Evolutionary conservation across 2,797 vertebrate genomes (phyloP), one percentile per base, ranked within the genome.

Genomic region (Eulemur rubriventer): DNA sequence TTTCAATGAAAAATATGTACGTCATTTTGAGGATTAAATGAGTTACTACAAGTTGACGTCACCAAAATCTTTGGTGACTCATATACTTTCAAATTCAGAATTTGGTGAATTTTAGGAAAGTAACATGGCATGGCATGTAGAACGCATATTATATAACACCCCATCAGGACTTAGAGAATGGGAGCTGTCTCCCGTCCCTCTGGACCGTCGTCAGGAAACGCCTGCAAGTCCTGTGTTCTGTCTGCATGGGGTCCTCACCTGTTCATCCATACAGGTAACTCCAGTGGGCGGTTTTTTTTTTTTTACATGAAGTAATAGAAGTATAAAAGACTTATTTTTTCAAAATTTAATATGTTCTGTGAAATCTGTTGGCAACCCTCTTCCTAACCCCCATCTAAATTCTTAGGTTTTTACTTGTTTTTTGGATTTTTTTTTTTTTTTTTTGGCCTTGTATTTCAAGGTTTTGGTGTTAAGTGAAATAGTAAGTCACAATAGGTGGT

Each of bases 251-350:
- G 7, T 55, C 76, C 95, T 96, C 90, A 75, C 76, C 59, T 79
- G 63, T 57, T 63, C 75, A 16, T 57, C 88, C 86, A 28, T 69
- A 63, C 89, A 50, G 72, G 72, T 50, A 7, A 76, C 87, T 96
- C 96, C 97, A 89, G 94, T 97, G 84, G 97, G 63, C 96, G 89
- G 95, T 97, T 97, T 97, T 55, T 91, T 75, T 24, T 85, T 83
- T 85, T 96, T 87, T 59, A 96, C 97, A 94, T 95, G 95, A 98
- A 98, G 98, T 95, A 97, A 98, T 98, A 98, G 57, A 98, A 97
- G 85, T 97, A 98, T 70, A 95, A 98, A 97, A 98, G 97, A 94
- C 59, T 97, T 95, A 96, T 97, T 98, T 98, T 98, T 97, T 94
- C 91, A 89, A 72, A 97, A 98, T 98, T 96, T 98, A 98, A 97